A percentile compares a stretch with the other conserved stretches of the same genome.
Evolutionary conservation across 2,113 vertebrate species (phyloP).

Genomic region (Psittacus erithacus): DNA sequence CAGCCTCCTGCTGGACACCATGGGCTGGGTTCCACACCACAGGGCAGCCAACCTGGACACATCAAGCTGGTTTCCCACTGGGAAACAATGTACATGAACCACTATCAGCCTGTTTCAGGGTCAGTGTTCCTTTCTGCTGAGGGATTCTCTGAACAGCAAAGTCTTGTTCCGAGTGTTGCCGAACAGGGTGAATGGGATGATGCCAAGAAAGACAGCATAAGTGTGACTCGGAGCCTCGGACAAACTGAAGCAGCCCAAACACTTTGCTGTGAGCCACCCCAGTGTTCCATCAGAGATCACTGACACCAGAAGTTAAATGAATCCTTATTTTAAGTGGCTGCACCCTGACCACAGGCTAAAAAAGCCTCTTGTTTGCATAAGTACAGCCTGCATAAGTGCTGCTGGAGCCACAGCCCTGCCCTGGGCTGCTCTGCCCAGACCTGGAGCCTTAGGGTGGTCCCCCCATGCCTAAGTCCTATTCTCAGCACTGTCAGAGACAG

Average conservation of each 20-base stretch:
- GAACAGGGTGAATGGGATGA: background rate
- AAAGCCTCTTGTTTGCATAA: background rate
- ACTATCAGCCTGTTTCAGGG: background rate
- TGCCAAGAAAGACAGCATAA: accelerated
- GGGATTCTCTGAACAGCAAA: background rate
- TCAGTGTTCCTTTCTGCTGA: background rate
- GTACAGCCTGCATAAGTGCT: background rate
- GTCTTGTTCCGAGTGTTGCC: background rate
- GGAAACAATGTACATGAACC: background rate
- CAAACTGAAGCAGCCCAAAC: background rate
- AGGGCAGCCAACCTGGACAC: background rate
- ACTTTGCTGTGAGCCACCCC: background rate
- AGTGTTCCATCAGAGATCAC: background rate
- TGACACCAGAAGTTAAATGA: background rate
- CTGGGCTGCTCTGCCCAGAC: accelerated
- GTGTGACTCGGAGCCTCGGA: background rate
- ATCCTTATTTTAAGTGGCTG: background rate
- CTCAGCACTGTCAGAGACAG: background rate
- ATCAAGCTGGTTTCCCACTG: background rate
- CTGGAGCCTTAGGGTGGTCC: background rate
- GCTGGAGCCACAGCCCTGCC: background rate
- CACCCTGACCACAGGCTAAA: background rate
- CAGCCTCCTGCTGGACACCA: background rate
- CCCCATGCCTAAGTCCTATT: background rate
- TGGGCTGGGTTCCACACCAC: background rate